Conservation (phyloP, 2,797 vertebrate genomes). For the Rhinophrynus dorsalis region DNA sequence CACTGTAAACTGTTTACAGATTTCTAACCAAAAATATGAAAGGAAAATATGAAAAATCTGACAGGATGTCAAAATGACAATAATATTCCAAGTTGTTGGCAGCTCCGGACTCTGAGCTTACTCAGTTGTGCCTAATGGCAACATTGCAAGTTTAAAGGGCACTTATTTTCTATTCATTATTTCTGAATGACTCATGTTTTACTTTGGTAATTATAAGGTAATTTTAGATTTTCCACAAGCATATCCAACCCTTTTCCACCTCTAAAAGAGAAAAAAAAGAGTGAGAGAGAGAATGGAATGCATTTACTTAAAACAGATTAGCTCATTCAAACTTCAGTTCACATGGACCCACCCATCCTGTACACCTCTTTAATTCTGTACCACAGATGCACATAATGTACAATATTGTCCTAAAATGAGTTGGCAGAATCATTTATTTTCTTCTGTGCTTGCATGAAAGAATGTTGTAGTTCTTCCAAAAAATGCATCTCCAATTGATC, state of each 20-base stretch:
- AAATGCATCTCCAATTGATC: too few species aligned
- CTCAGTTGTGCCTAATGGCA: constrained; percentile 32
- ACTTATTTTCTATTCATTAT: constrained; percentile 40
- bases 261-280: too few species aligned
- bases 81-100: constrained; percentile 25
- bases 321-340: constrained; percentile 40
- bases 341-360: constrained; percentile 44
- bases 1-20: too few species aligned
- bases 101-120: constrained; percentile 28
- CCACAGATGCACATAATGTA: constrained; percentile 9
- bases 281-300: constrained; percentile 41
- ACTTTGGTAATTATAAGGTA: constrained; percentile 39
- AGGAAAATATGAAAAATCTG: constrained; percentile 20
- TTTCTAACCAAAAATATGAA: constrained; percentile 19
- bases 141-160: constrained; percentile 2
- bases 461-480: too few species aligned
- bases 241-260: constrained; percentile 32
- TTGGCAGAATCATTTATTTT: constrained; percentile 14
- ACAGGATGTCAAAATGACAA: constrained; percentile 40
- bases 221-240: constrained; percentile 45
- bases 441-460: background rate
- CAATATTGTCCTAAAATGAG: background rate
- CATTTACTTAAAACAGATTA: constrained; percentile 45
- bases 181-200: constrained; percentile 31
- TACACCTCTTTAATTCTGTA: constrained; percentile 22